Evolutionary conservation across 2,888 invertebrate species (phyloP).

Genomic region (Branchellion lobata): DNA sequence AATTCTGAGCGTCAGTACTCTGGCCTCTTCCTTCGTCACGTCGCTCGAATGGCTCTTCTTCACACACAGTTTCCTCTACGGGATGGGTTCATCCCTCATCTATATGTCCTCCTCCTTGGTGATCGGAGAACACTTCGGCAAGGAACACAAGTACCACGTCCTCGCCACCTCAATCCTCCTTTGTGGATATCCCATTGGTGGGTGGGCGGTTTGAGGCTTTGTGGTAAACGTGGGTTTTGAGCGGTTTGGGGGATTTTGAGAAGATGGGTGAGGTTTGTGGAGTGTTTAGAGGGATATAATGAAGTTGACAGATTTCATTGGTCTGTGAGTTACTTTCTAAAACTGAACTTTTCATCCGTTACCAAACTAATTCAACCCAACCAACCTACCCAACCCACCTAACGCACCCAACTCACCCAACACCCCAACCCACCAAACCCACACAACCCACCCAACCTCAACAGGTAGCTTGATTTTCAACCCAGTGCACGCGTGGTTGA

Average conservation of each 20-base stretch:
- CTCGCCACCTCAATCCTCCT: slow-evolving; percentile 55
- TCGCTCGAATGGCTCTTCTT: slow-evolving; percentile 54
- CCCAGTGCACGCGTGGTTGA: slow-evolving; percentile 54
- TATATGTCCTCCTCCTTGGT: slow-evolving; percentile 55
- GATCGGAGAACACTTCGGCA: slow-evolving; percentile 55
- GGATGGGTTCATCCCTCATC: slow-evolving; percentile 54
- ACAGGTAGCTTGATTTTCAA: slow-evolving; percentile 55
- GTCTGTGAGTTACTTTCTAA: too few relatives aligned
- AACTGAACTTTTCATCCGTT: too few relatives aligned
- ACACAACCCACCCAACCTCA: too few relatives aligned
- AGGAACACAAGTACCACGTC: slow-evolving; percentile 54
- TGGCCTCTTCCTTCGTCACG: slow-evolving; percentile 53
- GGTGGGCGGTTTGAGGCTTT: not conserved
- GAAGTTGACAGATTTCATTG: too few relatives aligned
- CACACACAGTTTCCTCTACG: slow-evolving; percentile 54
- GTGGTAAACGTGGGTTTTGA: too few relatives aligned
- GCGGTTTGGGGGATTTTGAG: too few relatives aligned
- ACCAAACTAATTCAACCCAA: too few relatives aligned
- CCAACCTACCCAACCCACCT: not conserved
- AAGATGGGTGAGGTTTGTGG: too few relatives aligned
- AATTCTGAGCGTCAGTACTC: slow-evolving; percentile 52
- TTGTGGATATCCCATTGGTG: slow-evolving; percentile 55
- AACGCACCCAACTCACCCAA: not conserved
- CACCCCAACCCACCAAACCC: not conserved
- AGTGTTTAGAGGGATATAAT: too few relatives aligned